Evolutionary conservation across 2,888 invertebrate genomes (phyloP).

Genomic region (Cheiracanthium punctorium): DNA sequence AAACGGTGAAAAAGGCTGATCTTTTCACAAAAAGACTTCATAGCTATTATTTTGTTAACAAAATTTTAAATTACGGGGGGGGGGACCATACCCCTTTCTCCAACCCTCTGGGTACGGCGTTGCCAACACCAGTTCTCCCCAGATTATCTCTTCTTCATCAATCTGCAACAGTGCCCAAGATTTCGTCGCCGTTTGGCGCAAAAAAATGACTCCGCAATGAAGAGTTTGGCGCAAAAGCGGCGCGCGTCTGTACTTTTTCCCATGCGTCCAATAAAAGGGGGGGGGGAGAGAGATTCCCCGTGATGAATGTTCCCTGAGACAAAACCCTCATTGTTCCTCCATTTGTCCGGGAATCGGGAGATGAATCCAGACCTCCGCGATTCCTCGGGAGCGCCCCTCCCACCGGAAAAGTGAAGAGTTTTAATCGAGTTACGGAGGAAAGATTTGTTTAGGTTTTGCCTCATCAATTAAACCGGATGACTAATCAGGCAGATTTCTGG

Average conservation of each 20-base stretch:
- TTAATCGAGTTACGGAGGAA: constrained; percentile 61
- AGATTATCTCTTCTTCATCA: no score
- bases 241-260: constrained; percentile 51
- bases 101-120: no score
- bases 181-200: constrained; percentile 8
- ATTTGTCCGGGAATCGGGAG: constrained; percentile 38
- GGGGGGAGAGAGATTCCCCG: no score
- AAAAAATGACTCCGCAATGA: neutral
- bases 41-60: no score
- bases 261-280: constrained; percentile 42
- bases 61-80: no score
- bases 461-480: constrained; percentile 48
- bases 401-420: constrained; percentile 23
- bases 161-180: neutral
- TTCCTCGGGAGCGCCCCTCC: constrained; percentile 8
- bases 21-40: no score
- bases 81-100: no score
- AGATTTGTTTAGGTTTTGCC: constrained; percentile 38
- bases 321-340: constrained; percentile 44
- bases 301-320: constrained; percentile 51
- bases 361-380: neutral
- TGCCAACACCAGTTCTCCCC: no score
- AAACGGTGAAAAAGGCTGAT: no score
- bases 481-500: constrained; percentile 21
- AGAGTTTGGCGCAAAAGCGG: neutral